Conservation (phyloP, 53 echinoderm and acorn worm species). For the Echinometra lucunter region DNA sequence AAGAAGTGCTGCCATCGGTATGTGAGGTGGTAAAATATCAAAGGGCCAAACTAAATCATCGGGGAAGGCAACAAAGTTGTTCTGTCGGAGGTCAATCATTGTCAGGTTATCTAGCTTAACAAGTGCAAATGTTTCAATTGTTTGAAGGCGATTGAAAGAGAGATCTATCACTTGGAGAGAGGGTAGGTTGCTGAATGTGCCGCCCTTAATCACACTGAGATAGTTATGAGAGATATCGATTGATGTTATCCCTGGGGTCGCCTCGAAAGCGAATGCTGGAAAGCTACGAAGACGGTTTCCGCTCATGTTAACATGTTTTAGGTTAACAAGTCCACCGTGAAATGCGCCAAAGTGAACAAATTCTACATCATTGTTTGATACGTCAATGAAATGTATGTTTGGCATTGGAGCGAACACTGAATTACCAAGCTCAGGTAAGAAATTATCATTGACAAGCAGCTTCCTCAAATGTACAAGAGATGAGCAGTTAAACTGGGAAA, state of each 20-base stretch:
- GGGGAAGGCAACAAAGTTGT: constrained; percentile 63
- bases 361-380: constrained; percentile 28
- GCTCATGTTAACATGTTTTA: constrained; percentile 34
- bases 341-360: not conserved
- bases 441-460: not conserved
- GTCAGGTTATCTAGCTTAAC: constrained; percentile 45
- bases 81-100: constrained; percentile 65
- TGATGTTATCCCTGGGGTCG: not conserved
- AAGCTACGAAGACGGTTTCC: not conserved
- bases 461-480: not conserved
- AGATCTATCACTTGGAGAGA: constrained; percentile 60
- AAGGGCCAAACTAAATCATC: constrained; percentile 39
- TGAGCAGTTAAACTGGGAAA: not conserved
- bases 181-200: constrained; percentile 56
- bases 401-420: constrained; percentile 5
- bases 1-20: constrained; percentile 30
- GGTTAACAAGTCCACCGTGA: not conserved
- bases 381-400: not conserved
- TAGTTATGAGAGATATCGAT: constrained; percentile 68
- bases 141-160: constrained; percentile 60
- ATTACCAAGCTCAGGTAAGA: not conserved
- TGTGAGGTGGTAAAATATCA: constrained; percentile 37
- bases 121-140: constrained; percentile 62
- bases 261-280: not conserved
- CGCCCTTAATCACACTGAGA: constrained; percentile 3